Conservation (phyloP, 2,888 invertebrate species). For the Nemoura dubitans region DNA sequence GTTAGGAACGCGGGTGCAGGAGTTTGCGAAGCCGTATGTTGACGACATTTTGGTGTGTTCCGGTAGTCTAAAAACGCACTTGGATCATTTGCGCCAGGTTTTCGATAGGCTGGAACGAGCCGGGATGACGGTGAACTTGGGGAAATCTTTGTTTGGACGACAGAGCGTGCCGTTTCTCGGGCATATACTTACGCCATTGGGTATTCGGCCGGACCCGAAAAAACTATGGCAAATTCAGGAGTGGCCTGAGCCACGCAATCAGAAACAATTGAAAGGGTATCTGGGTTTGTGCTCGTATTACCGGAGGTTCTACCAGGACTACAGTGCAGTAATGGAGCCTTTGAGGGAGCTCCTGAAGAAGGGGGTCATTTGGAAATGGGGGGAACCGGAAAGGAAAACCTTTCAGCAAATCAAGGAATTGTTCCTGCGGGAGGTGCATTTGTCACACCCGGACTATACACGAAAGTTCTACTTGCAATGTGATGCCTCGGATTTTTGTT, state of each 20-base stretch:
- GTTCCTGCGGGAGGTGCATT: background rate
- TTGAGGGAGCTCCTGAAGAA: background rate
- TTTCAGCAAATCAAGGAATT: background rate
- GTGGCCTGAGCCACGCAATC: background rate
- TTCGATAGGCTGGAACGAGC: background rate
- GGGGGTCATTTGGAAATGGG: background rate
- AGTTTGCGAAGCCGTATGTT: background rate
- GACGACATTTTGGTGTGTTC: slow-evolving; percentile 1
- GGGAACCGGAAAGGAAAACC: background rate
- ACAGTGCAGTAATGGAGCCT: background rate
- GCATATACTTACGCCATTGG: background rate
- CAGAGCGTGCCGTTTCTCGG: background rate
- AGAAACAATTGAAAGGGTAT: background rate
- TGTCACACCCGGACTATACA: background rate
- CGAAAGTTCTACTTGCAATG: no score
- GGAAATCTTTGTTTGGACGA: background rate
- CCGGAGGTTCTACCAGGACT: background rate
- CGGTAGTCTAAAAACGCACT: no score
- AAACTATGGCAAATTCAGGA: background rate
- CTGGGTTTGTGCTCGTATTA: background rate
- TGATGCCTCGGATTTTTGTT: no score
- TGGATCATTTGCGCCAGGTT: no score
- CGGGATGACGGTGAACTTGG: background rate
- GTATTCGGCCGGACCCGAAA: background rate
- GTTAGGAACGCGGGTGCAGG: background rate